A percentile compares a stretch with the other conserved stretches of the same genome.
phyloP scores from a whole-genome alignment of 2,797 vertebrate species.

The Lithobates pipiens region DNA sequence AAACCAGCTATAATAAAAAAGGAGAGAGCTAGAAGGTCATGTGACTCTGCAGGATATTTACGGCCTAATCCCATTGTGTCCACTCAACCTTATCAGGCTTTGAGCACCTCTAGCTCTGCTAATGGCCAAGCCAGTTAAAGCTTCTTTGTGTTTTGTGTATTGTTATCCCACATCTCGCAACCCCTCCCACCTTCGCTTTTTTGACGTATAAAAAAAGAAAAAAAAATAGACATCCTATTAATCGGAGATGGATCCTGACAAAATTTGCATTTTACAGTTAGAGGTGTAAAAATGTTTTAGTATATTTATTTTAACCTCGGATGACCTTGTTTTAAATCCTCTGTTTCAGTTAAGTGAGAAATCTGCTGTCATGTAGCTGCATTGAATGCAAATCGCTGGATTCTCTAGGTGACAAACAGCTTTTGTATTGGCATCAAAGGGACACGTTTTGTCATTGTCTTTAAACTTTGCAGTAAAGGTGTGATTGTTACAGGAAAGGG shows the following conservation, averaged over 20 bases:
- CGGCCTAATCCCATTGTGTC: constrained; percentile 57
- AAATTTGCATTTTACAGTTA: background rate
- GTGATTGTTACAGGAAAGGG: background rate
- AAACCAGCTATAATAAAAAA: constrained; percentile 1
- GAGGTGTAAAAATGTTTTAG: constrained; percentile 6
- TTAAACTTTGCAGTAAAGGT: background rate
- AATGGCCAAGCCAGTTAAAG: constrained; percentile 51
- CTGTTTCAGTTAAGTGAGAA: background rate
- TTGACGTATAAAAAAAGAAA: background rate
- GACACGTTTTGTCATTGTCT: background rate
- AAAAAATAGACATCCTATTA: background rate
- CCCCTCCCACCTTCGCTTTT: background rate
- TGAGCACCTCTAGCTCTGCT: constrained; percentile 55
- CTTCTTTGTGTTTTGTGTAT: constrained; percentile 33
- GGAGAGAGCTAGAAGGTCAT: constrained; percentile 15
- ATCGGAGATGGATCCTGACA: background rate
- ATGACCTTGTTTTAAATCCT: constrained; percentile 4
- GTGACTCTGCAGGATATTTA: constrained; percentile 51
- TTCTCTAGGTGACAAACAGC: background rate
- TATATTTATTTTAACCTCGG: background rate
- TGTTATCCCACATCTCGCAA: constrained; percentile 7
- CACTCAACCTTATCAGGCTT: constrained; percentile 57
- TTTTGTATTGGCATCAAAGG: background rate
- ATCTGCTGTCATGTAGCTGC: background rate
- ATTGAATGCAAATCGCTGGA: background rate